phyloP scores from a whole-genome alignment of 2,888 invertebrate genomes.

The Diplolepis rosae region DNA sequence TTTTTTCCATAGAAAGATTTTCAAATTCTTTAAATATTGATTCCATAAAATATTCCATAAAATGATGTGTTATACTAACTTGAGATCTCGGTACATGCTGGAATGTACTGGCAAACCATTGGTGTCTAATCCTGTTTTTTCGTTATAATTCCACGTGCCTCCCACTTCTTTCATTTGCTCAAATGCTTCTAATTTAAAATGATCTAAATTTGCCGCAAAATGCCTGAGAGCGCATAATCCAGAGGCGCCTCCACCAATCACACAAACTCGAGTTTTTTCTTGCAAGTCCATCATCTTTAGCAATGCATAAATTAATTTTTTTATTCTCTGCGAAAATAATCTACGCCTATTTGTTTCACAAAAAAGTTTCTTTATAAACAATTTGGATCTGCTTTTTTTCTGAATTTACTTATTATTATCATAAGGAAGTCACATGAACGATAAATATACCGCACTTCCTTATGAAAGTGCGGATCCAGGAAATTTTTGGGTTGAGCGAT shows the following conservation, averaged over 20 bases:
- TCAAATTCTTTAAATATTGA: too few relatives aligned
- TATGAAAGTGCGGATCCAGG: too few relatives aligned
- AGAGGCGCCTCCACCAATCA: slow-evolving; percentile 86
- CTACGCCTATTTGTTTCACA: not conserved
- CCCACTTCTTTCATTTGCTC: slow-evolving; percentile 82
- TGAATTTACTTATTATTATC: not conserved
- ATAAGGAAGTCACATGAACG: not conserved
- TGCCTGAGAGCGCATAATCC: slow-evolving; percentile 81
- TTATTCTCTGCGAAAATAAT: not conserved
- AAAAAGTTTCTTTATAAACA: not conserved
- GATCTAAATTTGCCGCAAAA: slow-evolving; percentile 74
- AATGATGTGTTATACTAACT: slow-evolving; percentile 61
- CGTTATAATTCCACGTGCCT: slow-evolving; percentile 88
- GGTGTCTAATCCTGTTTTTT: slow-evolving; percentile 78
- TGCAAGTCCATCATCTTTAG: not conserved
- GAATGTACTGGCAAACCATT: slow-evolving; percentile 83
- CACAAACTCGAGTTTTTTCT: slow-evolving; percentile 73
- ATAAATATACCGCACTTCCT: not conserved
- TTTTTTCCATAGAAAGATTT: too few relatives aligned
- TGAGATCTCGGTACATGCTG: slow-evolving; percentile 86
- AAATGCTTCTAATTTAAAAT: slow-evolving; percentile 78
- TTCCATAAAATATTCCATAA: slow-evolving; percentile 11
- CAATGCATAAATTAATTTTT: not conserved
- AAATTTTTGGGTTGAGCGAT: too few relatives aligned
- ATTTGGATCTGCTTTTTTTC: not conserved